Base-by-base conservation (phyloP, 2,888 invertebrate genomes). In the Chrysina gloriosa region DNA sequence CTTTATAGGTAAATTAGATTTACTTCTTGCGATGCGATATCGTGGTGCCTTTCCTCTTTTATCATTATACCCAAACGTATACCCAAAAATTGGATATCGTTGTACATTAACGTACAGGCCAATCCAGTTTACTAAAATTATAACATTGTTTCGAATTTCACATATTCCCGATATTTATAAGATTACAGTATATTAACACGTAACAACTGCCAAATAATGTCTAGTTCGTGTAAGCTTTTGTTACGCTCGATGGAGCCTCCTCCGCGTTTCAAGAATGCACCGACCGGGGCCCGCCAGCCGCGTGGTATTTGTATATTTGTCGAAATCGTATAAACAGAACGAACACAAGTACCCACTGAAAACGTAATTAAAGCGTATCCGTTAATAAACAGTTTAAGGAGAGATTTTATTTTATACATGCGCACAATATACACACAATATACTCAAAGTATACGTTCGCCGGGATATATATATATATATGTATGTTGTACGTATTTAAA, bases 131-230 rank as follows among this genome's bases (percentile, higher is more conserved):
- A 45, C 21, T 19, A 14, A 3, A 19, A 9, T 16, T 16, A 19
- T 45, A 45, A 50, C 27, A 25, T 50, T 16, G 27, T 50, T 50
- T 50, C 29, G 50, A 29, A 27, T 29, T 50, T 29, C 27, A 50
- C 50, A 50, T 50, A 50, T 50, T 50, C 50, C 50, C 50, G 50
- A 50, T 50, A 50, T 50, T 50, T 50, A 50, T 27, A 50, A 50
- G 27, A 50, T 50, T 50, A 50, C 50, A 50, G 39, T 58, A 58
- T 36, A 58, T 58, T 58, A 58, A 58, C 58, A 58, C 58, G 39
- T 39, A 58, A 58, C 58, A 58, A 58, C 58, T 58, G 58, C 58
- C 58, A 58, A 58, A 58, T 39, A 58, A 39, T 58, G 58, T 58
- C 58, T 58, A 58, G 36, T 25, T 39, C 36, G 25, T 14, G 39